A percentile compares a stretch with the other conserved stretches of the same genome.
Conservation (phyloP, 2,113 vertebrate genomes). For the Trogon surrucura region DNA sequence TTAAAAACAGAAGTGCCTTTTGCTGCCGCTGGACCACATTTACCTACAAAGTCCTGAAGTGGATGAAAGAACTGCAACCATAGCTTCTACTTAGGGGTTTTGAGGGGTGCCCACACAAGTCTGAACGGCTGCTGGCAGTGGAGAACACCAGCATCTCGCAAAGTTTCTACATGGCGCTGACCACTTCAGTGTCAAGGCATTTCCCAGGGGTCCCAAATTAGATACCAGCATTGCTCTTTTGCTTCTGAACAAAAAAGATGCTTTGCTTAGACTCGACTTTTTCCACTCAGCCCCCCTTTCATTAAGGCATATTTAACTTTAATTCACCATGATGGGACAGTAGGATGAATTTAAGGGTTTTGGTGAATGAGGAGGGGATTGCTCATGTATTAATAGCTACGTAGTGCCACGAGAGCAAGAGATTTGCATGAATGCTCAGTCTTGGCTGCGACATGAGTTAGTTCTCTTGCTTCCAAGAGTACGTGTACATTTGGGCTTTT, state of each 20-base stretch:
- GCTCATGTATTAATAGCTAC: not conserved
- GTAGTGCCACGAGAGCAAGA: not conserved
- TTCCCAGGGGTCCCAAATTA: constrained; percentile 40
- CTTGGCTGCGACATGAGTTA: not conserved
- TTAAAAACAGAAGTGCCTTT: constrained; percentile 65
- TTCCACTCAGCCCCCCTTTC: not conserved
- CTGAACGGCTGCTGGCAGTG: not conserved
- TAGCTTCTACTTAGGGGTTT: constrained; percentile 37
- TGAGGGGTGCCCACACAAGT: constrained; percentile 38
- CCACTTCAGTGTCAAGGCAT: constrained; percentile 12
- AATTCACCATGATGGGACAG: not conserved
- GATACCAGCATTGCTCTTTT: not conserved
- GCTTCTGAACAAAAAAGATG: not conserved
- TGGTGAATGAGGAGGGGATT: not conserved
- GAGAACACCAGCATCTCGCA: not conserved
- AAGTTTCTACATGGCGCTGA: not conserved
- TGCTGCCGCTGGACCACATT: constrained; percentile 39
- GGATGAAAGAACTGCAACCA: not conserved
- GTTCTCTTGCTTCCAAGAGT: not conserved
- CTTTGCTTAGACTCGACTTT: constrained; percentile 1
- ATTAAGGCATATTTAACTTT: constrained; percentile 20
- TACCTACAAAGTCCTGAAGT: constrained; percentile 50
- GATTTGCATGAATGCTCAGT: accelerated
- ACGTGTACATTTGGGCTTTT: not conserved
- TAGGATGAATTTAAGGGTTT: not conserved